Conservation (phyloP, 2,797 vertebrate species). For the Poeciliopsis presidionis region DNA sequence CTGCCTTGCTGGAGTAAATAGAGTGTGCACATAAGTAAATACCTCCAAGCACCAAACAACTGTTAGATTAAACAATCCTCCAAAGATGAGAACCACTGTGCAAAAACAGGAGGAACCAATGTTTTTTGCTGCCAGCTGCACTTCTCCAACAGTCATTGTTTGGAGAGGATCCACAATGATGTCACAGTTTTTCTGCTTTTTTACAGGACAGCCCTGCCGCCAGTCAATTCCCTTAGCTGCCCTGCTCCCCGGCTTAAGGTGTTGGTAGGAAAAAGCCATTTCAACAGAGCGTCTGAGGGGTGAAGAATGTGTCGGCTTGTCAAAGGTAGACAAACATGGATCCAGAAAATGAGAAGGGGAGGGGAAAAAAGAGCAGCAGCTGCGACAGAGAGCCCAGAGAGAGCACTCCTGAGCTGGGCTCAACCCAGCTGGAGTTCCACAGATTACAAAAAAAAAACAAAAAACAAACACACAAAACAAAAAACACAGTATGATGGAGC, state of each 20-base stretch:
- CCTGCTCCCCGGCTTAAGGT: constrained; percentile 27
- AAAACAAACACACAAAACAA: background rate
- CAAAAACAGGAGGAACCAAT: constrained; percentile 26
- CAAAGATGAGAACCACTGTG: constrained; percentile 26
- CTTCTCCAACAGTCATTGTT: constrained; percentile 27
- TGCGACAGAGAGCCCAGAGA: constrained; percentile 52
- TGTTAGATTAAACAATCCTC: constrained; percentile 12
- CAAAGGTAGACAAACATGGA: constrained; percentile 22
- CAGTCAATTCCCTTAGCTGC: constrained; percentile 32
- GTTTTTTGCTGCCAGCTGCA: constrained; percentile 13
- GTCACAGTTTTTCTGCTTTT: constrained; percentile 53
- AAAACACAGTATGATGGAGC: background rate
- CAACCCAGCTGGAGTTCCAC: constrained; percentile 59
- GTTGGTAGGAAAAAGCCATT: constrained; percentile 15
- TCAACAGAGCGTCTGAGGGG: constrained; percentile 18
- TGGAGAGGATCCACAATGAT: constrained; percentile 35
- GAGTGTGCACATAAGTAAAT: constrained; percentile 18
- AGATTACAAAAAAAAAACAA: constrained; percentile 19
- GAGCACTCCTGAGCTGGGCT: constrained; percentile 53
- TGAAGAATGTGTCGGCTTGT: constrained; percentile 38
- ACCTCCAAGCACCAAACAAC: constrained; percentile 23
- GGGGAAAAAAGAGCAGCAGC: constrained; percentile 43
- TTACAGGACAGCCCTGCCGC: constrained; percentile 28
- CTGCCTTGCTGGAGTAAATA: constrained; percentile 26
- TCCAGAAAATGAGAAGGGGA: constrained; percentile 1